Evolutionary conservation across 2,113 vertebrate species (phyloP), one percentile per base, ranked within the genome.

Genomic region (Gobius niger): DNA sequence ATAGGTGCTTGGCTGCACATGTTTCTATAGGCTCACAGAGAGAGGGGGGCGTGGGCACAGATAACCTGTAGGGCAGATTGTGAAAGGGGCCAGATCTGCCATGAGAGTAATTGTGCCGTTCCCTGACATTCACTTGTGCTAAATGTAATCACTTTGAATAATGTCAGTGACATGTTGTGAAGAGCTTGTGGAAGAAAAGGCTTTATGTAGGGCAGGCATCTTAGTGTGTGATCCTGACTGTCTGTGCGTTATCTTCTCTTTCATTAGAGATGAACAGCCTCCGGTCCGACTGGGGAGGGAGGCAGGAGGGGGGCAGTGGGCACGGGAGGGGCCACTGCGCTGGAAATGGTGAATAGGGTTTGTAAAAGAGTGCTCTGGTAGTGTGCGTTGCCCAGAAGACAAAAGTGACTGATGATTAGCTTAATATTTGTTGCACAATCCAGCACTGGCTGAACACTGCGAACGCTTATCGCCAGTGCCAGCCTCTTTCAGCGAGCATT

Each of bases 181-280:
- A 88, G 79, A 87, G 85, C 79, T 91, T 85, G 85, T 85, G 86
- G 87, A 89, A 85, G 83, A 84, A 87, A 77, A 83, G 82, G 70
- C 78, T 75, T 73, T 70, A 90, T 90, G 88, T 90, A 92, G 89
- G 91, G 79, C 91, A 92, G 86, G 75, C 87, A 79, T 89, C 86
- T 86, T 77, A 78, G 81, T 88, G 90, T 91, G 85, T 90, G 90
- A 92, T 91, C 88, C 82, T 62, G 82, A 76, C 89, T 89, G 90
- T 90, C 89, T 90, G 85, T 80, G 82, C 57, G 51, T 90, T 85
- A 88, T 82, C 85, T 87, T 90, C 87, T 86, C 85, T 92, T 95
- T 95, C 86, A 89, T 95, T 96, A 95, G 94, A 94, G 88, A 95
- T 85, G 85, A 94, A 94, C 90, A 93, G 90, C 94, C 94, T 93